Evolutionary conservation across 2,888 invertebrate genomes (phyloP), one percentile per base, ranked within the genome.

Genomic region (Stenichneumon culpator): DNA sequence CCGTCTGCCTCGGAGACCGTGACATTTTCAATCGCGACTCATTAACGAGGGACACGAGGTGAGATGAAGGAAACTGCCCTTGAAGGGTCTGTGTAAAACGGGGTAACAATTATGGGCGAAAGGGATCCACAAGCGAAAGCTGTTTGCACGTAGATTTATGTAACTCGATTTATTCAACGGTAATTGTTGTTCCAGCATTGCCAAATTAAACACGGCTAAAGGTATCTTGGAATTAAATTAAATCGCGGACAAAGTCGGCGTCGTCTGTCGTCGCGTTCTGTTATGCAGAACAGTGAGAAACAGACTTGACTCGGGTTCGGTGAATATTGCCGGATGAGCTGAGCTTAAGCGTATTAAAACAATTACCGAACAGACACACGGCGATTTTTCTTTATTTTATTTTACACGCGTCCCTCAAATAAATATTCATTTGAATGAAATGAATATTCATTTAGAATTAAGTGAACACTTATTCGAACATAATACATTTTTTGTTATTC

Each of bases 21-120:
- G 52, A 50, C 50, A 50, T 14, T 65, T 75, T 52, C 32, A 65
- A 65, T 75, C 22, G 65, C 63, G 22, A 50, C 50, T 32, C 36
- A 52, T 75, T 36, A 75, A 65, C 50, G 65, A 52, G 50, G 36
- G 63, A 74, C 28, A 32, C 25, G 65, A n/a, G 14, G 57, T 2
- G 32, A 28, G 28, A 50, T 11, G 63, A 63, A 63, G 19, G 47
- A 47, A 39, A 65, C 50, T 75, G 50, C 11, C 28, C 22, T 75
- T 65, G 50, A 32, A 39, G 16, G 50, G 65, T 65, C 60, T 22
- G 19, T 32, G 47, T 16, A 75, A 50, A 75, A 50, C 16, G 22
- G 63, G 63, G 47, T 0, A n/a, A 5, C 32, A 19, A 60, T 63
- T 28, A 1, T 60, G 63, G n/a, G 44, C 73, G 11, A 47, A 60